A percentile compares a stretch with the other conserved stretches of the same genome.
These are phyloP conservation scores for Carassius gibelio DNA, from an alignment of 2,113 vertebrate species.

Conservation along the genomic window DNA sequence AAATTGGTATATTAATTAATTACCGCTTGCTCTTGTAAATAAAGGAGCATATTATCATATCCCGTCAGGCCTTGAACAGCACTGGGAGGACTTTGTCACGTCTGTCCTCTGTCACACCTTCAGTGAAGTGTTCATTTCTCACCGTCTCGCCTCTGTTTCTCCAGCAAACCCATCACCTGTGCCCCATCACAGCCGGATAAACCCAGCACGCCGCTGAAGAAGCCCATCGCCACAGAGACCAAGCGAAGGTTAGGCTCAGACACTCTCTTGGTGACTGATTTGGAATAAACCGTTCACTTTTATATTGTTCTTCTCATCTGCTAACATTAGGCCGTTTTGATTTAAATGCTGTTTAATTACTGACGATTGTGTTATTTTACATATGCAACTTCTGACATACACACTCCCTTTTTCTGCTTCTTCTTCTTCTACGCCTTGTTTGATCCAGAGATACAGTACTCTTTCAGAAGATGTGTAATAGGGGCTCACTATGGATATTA, in stretches of 20 bases:
- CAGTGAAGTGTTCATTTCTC: constrained; percentile 1
- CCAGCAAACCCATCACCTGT: constrained; percentile 54
- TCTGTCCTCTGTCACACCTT: not conserved
- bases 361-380: too few species aligned
- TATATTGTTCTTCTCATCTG: not conserved
- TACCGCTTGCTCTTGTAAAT: not conserved
- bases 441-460: too few species aligned
- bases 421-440: too few species aligned
- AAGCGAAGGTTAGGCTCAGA: constrained; percentile 68
- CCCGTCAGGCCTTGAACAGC: not conserved
- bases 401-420: too few species aligned
- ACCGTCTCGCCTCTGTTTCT: constrained; percentile 28
- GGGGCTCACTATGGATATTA: too few species aligned
- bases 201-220: constrained; percentile 67
- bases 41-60: not conserved
- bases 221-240: constrained; percentile 61
- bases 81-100: not conserved
- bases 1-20: not conserved
- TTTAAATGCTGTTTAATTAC: too few species aligned
- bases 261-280: not conserved
- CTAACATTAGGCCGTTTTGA: too few species aligned
- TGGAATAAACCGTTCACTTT: not conserved
- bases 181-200: constrained; percentile 42
- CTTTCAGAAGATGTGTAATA: too few species aligned
- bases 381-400: too few species aligned